Evolutionary conservation across 2,888 invertebrate genomes (phyloP), one percentile per base, ranked within the genome.

Genomic region (Pantelozetes paolii): DNA sequence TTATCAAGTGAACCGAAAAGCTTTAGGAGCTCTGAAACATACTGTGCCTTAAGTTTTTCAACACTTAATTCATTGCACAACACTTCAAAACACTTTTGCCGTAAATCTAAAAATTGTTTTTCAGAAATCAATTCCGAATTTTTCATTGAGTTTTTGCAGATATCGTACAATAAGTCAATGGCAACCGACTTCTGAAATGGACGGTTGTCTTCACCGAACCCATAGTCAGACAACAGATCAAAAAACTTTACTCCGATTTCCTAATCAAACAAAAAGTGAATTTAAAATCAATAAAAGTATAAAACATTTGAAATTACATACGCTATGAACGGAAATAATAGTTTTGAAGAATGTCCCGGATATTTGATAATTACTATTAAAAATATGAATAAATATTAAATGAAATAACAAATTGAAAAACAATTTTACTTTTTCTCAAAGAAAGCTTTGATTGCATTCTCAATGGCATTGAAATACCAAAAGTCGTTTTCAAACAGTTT

Each of bases 311-410:
- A n/a, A n/a, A 2, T 28, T 3, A 64, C 64, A 36, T n/a, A 64
- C 64, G 64, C 13, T 30, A 64, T 64, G 32, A 20, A 9, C 36
- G 9, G 36, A 32, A 36, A 64, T 36, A 13, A 64, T 5, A 20
- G 1, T 64, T 2, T 64, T 64, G 36, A 64, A 64, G 18, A 64
- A 20, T 9, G 9, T 9, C 3, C 30, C 13, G 2, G 32, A 18
- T 8, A 32, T 64, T 36, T 64, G 64, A 36, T 36, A 64, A 64
- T 64, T 64, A n/a, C 64, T 64, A 20, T 36, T 9, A 36, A 36
- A 8, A 8, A 13, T 11, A 57, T 57, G 13, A 8, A 57, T 18
- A 23, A 20, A 30, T 30, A 9, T 30, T 9, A 30, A 62, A 28
- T 23, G 3, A 26, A 26, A 9, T 15, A 30, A 5, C 26, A 18